These are phyloP conservation scores for Drosophila nasuta DNA, from an alignment of 1,140 invertebrate genomes.

Conservation along the genomic window DNA sequence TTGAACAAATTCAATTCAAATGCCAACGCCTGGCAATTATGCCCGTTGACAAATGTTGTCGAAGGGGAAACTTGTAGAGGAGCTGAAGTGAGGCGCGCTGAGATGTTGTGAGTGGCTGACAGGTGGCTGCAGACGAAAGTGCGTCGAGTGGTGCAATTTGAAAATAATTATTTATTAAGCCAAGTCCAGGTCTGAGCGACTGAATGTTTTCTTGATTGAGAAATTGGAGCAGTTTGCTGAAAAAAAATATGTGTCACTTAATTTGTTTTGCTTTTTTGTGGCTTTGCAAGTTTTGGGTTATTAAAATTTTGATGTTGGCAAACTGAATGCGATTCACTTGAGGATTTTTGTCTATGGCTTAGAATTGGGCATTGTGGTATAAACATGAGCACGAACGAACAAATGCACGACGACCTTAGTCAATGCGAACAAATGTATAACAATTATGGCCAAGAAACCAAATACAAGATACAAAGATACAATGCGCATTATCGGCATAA, in stretches of 20 bases:
- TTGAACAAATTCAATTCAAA: slow-evolving; percentile 41
- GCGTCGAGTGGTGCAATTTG: slow-evolving; percentile 48
- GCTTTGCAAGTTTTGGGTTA: slow-evolving; percentile 2
- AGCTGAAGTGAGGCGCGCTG: not conserved
- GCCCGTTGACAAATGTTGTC: slow-evolving; percentile 19
- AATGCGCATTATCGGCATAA: slow-evolving; percentile 48
- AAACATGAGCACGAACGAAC: no score
- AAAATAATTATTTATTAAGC: slow-evolving; percentile 72
- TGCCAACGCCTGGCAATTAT: slow-evolving; percentile 51
- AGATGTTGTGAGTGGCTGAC: slow-evolving; percentile 28
- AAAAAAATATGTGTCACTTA: slow-evolving; percentile 57
- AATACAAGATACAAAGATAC: slow-evolving; percentile 27
- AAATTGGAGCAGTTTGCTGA: slow-evolving; percentile 50
- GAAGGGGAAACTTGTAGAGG: not conserved
- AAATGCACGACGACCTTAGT: slow-evolving; percentile 11
- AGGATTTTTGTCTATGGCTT: not conserved
- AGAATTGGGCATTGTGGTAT: not conserved
- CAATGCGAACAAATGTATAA: slow-evolving; percentile 20
- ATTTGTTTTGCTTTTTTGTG: slow-evolving; percentile 40
- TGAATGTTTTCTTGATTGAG: slow-evolving; percentile 52
- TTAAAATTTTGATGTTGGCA: slow-evolving; percentile 23
- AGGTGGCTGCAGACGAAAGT: slow-evolving; percentile 48
- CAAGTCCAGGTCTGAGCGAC: slow-evolving; percentile 28
- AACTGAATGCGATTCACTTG: slow-evolving; percentile 3
- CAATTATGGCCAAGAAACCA: slow-evolving; percentile 16